Conservation (phyloP, 2,888 invertebrate species). For the Gari tellinella region DNA sequence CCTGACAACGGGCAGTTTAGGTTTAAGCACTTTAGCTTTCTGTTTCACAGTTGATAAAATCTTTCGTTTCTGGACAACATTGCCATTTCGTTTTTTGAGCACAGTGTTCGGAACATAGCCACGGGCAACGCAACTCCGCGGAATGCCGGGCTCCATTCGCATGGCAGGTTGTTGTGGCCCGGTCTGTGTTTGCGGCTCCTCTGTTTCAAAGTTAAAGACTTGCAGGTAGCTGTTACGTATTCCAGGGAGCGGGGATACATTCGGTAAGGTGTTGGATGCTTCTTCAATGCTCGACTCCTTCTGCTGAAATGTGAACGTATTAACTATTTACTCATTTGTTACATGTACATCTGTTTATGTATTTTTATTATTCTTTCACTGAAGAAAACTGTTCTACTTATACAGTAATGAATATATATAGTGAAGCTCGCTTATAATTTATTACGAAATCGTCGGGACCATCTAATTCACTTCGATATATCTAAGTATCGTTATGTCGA, state of each 20-base stretch:
- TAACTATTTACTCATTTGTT: too few relatives aligned
- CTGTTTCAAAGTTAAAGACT: constrained; percentile 72
- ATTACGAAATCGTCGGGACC: too few relatives aligned
- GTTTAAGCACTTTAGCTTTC: constrained; percentile 77
- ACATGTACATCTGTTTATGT: too few relatives aligned
- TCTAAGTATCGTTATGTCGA: too few relatives aligned
- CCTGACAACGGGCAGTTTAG: constrained; percentile 87
- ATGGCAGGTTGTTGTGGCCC: constrained; percentile 47
- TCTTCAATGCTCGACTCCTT: constrained; percentile 87
- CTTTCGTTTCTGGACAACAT: constrained; percentile 63
- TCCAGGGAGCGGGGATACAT: constrained; percentile 93
- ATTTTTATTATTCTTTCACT: too few relatives aligned
- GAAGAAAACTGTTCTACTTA: too few relatives aligned
- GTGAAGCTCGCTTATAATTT: too few relatives aligned
- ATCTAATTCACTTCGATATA: too few relatives aligned
- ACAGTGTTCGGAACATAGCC: constrained; percentile 74
- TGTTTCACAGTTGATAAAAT: constrained; percentile 76
- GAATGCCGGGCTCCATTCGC: constrained; percentile 73
- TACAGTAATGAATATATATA: too few relatives aligned
- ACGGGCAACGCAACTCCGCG: constrained; percentile 74
- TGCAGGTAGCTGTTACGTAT: constrained; percentile 86
- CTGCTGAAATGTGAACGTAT: constrained; percentile 19
- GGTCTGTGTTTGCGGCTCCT: constrained; percentile 64
- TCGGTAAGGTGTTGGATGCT: constrained; percentile 90
- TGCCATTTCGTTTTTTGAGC: constrained; percentile 71